Conservation (phyloP, 2,888 invertebrate species). For the Drosophila gaucha region DNA sequence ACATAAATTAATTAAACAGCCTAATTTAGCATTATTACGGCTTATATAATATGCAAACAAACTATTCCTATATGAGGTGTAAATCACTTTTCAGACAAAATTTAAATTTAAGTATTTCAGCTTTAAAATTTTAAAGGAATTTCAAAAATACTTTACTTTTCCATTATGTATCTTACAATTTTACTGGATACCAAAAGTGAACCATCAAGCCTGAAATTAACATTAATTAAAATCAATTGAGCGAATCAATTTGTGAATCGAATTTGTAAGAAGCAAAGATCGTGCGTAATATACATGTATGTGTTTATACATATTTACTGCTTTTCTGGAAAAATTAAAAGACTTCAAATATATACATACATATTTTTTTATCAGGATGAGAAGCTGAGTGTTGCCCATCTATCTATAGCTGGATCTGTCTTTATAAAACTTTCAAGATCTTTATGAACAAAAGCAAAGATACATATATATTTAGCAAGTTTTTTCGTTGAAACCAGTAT, state of each 20-base stretch:
- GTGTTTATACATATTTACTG: conserved; percentile 3
- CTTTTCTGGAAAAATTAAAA: too few species aligned
- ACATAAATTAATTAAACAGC: background rate
- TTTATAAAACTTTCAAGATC: too few species aligned
- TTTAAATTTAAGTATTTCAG: background rate
- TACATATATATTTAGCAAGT: too few species aligned
- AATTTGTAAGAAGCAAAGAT: conserved; percentile 38
- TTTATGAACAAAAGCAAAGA: too few species aligned
- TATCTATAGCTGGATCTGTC: too few species aligned
- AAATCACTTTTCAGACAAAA: background rate
- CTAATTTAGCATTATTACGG: background rate
- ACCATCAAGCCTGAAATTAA: conserved; percentile 40
- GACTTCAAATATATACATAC: too few species aligned
- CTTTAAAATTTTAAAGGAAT: background rate
- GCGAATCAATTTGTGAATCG: conserved; percentile 39
- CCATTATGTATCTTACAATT: conserved; percentile 1
- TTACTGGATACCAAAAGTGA: conserved; percentile 86
- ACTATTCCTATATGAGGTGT: background rate
- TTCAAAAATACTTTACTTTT: background rate
- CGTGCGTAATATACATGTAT: conserved; percentile 2
- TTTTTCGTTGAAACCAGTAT: too few species aligned
- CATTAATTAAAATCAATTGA: conserved; percentile 72
- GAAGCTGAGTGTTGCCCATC: too few species aligned
- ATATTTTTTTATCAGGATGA: too few species aligned
- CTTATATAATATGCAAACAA: background rate